A percentile compares a stretch with the other conserved stretches of the same genome.
These are phyloP conservation scores for Graphium colonna DNA, from an alignment of 2,888 invertebrate genomes.

Conservation along the genomic window DNA sequence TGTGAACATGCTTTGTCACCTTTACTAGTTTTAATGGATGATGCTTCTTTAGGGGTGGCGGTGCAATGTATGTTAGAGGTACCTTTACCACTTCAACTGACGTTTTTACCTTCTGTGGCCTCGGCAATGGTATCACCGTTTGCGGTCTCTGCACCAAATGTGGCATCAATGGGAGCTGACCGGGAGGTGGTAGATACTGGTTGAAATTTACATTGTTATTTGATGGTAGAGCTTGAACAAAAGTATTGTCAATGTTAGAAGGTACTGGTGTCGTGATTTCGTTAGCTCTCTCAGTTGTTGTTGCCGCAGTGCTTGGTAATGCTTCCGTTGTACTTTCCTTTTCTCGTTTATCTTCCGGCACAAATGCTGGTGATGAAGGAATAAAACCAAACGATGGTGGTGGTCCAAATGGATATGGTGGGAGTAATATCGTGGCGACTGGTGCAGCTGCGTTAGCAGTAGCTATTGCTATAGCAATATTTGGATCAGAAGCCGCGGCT, in stretches of 20 bases:
- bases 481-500: conserved; percentile 48
- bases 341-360: conserved; percentile 48
- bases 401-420: conserved; percentile 67
- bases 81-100: conserved; percentile 66
- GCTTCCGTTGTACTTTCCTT: conserved; percentile 47
- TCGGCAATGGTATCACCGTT: conserved; percentile 2
- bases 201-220: conserved; percentile 58
- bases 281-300: conserved; percentile 45
- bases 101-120: conserved; percentile 58
- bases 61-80: conserved; percentile 65
- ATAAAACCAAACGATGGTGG: conserved; percentile 57
- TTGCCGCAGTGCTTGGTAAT: conserved; percentile 30
- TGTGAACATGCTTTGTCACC: conserved; percentile 50
- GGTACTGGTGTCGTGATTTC: conserved; percentile 54
- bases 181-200: conserved; percentile 46
- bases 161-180: conserved; percentile 32
- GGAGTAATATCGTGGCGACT: conserved; percentile 64
- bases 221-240: conserved; percentile 59
- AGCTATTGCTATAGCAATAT: conserved; percentile 65
- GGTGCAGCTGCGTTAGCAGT: conserved; percentile 70
- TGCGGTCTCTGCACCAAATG: conserved; percentile 19
- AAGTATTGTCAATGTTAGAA: conserved; percentile 56
- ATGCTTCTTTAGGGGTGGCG: conserved; percentile 48
- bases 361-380: conserved; percentile 45
- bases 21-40: conserved; percentile 31